Conservation (phyloP, 2,113 vertebrate genomes). For the Tenebrosternarchus preto region DNA sequence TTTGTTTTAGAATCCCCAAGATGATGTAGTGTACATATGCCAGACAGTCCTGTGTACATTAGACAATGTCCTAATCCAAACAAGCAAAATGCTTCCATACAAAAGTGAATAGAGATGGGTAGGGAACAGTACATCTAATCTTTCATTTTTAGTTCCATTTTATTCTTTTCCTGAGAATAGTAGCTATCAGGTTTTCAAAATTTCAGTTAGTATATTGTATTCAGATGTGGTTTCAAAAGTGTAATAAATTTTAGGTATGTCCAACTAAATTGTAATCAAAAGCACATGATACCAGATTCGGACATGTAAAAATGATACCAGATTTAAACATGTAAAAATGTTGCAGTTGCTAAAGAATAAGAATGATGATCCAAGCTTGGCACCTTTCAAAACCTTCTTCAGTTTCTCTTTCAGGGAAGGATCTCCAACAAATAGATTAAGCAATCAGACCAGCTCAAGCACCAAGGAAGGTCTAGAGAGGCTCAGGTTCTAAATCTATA, state of each 20-base stretch:
- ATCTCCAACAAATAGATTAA: constrained; percentile 1
- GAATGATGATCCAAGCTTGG: not conserved
- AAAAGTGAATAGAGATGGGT: constrained; percentile 15
- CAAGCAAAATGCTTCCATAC: constrained; percentile 44
- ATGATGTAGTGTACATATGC: constrained; percentile 34
- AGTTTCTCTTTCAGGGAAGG: not conserved
- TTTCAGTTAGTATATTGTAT: not conserved
- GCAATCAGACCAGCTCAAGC: constrained; percentile 11
- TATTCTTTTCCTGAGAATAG: not conserved
- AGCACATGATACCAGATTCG: not conserved
- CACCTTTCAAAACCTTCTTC: not conserved
- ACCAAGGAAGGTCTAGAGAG: not conserved
- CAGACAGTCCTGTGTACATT: constrained; percentile 67
- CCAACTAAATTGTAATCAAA: not conserved
- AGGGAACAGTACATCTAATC: not conserved
- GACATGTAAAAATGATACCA: not conserved
- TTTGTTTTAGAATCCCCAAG: constrained; percentile 32
- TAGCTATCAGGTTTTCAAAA: not conserved
- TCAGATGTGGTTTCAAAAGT: too few species aligned
- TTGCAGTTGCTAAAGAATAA: not conserved
- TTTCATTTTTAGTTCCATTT: constrained; percentile 12
- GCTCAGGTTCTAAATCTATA: constrained; percentile 11
- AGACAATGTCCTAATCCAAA: constrained; percentile 58
- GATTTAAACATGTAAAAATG: not conserved
- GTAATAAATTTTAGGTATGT: too few species aligned